Base-by-base conservation (phyloP, 1,140 invertebrate genomes). In the Tribolium castaneum region DNA sequence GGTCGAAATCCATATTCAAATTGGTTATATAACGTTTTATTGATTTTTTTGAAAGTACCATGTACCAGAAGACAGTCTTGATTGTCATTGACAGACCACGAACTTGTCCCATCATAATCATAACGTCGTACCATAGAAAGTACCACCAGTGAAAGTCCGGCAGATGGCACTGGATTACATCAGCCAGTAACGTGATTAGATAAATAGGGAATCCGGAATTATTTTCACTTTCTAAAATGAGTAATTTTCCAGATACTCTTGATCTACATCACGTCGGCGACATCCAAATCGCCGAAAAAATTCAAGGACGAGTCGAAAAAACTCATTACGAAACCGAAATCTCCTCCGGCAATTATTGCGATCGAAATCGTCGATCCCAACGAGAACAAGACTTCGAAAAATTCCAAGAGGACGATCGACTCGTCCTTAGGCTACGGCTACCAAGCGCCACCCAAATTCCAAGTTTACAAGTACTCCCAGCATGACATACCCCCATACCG, bases 401-500 rank as follows among this genome's bases (percentile, higher is more conserved):
- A 90, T 85, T 88, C 86, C 2, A 91, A 91, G 82, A 84, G 90
- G 77, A 91, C 90, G 0, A 90, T 90, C 14, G 89, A 90, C 80
- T 88, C 89, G 14, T 88, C 90, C 77, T 83, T 91, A 34, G 90
- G 90, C 12, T 91, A 91, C 79, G 90, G 90, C 7, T 90, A 89
- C 62, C 86, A 86, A 66, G 88, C 89, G 78, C 85, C 87, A 56
- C 88, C 88, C 39, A 90, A 88, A 81, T 90, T 89, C 78, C 87
- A 90, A 86, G 86, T 90, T 59, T 91, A 91, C 82, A 90, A 90
- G 39, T 91, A 91, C 78, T 91, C 89, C 2, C 90, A 91, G 84
- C 86, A 89, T 77, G 89, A 91, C 79, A 89, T 90, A 62, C 89
- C 87, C 12, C 78, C 88, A 22, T 82, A 84, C 45, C 71, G 80